phyloP scores from a whole-genome alignment of 2,797 vertebrate genomes.

The Labroides dimidiatus region DNA sequence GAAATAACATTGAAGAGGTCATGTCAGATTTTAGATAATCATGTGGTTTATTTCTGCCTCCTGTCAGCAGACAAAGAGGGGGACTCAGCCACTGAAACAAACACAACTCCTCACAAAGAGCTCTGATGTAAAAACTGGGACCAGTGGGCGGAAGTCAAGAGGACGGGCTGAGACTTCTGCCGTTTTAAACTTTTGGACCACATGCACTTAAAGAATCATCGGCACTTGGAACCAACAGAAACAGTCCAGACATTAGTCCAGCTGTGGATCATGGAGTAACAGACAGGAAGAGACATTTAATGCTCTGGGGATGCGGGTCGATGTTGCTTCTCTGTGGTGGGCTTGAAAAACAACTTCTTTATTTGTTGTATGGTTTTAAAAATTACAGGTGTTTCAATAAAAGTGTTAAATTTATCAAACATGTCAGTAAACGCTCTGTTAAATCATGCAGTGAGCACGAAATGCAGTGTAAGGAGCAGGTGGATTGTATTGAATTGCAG shows the following conservation, averaged over 20 bases:
- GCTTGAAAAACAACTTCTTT: conserved; percentile 37
- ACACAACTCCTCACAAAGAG: conserved; percentile 63
- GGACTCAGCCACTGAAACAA: conserved; percentile 25
- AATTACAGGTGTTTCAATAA: conserved; percentile 66
- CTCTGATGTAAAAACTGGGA: conserved; percentile 68
- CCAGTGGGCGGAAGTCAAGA: conserved; percentile 12
- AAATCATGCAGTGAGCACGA: neutral
- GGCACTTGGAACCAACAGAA: conserved; percentile 44
- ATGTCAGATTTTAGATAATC: too few species aligned
- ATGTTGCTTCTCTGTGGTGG: conserved; percentile 42
- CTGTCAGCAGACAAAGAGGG: conserved; percentile 58
- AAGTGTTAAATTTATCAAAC: conserved; percentile 48
- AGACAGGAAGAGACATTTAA: conserved; percentile 49
- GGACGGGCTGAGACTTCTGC: conserved; percentile 1
- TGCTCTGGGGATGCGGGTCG: conserved; percentile 25
- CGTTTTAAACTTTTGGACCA: conserved; percentile 40
- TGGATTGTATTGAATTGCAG: conserved; percentile 24
- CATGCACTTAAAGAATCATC: conserved; percentile 60
- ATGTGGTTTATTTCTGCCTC: conserved; percentile 2
- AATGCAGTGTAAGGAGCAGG: neutral
- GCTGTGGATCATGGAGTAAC: conserved; percentile 42
- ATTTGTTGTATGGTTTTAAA: conserved; percentile 69
- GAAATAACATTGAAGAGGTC: too few species aligned
- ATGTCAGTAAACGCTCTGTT: neutral
- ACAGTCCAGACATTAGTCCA: conserved; percentile 21